Evolutionary conservation across 2,113 vertebrate genomes (phyloP), one percentile per base, ranked within the genome.

Genomic region (Rhombomys opimus): DNA sequence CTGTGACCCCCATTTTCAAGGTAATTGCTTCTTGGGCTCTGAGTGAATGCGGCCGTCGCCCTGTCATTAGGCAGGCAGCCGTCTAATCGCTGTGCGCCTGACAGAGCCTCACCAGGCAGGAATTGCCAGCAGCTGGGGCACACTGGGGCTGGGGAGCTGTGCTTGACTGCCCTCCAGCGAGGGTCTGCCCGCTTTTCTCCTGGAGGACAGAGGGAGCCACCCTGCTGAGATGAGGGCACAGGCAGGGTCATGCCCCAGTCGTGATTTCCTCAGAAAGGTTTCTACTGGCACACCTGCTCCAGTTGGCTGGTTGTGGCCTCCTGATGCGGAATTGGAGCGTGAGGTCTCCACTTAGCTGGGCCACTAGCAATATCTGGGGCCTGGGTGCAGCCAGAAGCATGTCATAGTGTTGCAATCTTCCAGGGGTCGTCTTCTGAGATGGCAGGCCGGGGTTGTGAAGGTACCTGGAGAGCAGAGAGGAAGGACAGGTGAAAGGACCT

Each of bases 1-100:
- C 99, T 96, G 89, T 98, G 98, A 98, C 98, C 99, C 98, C 98
- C 98, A 96, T 99, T 99, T 99, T 98, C 96, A 96, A 98, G 98
- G 98, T 99, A 99, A 99, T 99, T 99, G 99, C 99, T 99, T 99
- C 98, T 98, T 98, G 15, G 87, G 97, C 97, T 98, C 98, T 89
- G 96, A 97, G 98, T 97, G 97, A 98, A 97, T 72, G 97, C 77
- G 70, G 96, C 98, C 96, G 88, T 97, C 88, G 77, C 94, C 98
- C 98, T 73, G 87, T 98, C 98, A 98, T 98, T 98, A 98, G 97
- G 98, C 98, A 98, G 97, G 97, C 97, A 90, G 98, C 91, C 93
- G 14, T 97, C 98, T 97, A 97, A 98, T 98, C 27, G 94, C 95
- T 73, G 89, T 23, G 96, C 97, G 96, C 98, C 97, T 98, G 98